Conservation (phyloP, 2,113 vertebrate genomes). For the Xiphias gladius region DNA sequence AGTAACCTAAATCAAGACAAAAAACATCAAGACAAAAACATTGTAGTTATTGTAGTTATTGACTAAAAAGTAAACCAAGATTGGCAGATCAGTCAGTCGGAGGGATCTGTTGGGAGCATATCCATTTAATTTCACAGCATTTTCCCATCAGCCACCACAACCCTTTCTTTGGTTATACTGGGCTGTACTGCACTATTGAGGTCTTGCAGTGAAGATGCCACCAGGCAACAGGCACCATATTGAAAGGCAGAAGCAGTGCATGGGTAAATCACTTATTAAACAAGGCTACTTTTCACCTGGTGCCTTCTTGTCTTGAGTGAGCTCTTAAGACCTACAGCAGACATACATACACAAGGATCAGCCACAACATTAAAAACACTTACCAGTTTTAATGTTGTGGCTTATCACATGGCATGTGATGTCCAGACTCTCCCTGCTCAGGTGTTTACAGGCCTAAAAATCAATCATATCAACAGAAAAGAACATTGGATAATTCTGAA, state of each 20-base stretch:
- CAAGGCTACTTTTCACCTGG: neutral
- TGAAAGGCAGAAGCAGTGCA: neutral
- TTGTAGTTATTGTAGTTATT: neutral
- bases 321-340: neutral
- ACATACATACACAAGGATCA: too few relatives aligned
- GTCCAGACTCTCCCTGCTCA: too few relatives aligned
- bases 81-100: neutral
- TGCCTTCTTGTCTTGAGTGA: neutral
- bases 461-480: too few relatives aligned
- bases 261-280: neutral
- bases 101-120: neutral
- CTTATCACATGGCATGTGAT: too few relatives aligned
- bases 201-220: neutral
- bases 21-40: too few relatives aligned
- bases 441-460: too few relatives aligned
- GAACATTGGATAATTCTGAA: too few relatives aligned
- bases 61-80: neutral
- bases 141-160: slow-evolving; percentile 11
- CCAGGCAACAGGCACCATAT: neutral
- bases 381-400: too few relatives aligned
- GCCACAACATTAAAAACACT: too few relatives aligned
- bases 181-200: neutral
- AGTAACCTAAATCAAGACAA: too few relatives aligned
- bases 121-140: neutral
- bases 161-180: neutral